Base-by-base conservation (phyloP, 2,888 invertebrate genomes). In the Blastobasis adustella region DNA sequence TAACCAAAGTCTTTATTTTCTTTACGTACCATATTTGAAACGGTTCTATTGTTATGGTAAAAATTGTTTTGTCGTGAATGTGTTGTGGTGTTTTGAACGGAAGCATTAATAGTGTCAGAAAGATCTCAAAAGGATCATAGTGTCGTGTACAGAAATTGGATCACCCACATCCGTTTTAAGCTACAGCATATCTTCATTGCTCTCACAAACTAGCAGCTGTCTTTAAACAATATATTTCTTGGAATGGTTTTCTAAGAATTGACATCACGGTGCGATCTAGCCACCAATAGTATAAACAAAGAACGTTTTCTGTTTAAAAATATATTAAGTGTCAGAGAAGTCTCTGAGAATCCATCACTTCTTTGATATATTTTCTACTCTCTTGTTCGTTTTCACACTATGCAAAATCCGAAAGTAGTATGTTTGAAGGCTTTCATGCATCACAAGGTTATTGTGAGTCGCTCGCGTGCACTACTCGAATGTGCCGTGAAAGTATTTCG, bases 401-500 rank as follows among this genome's bases (percentile, higher is more conserved):
- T 49, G 23, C 38, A 55, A 56, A 60, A 69, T 67, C 68, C 61
- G 73, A 76, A 76, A 75, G 74, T 73, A 62, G 62, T 60, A 62
- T 67, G 62, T 64, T 62, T 57, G 73, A 76, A 78, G 77, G 75
- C 66, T 73, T 67, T 70, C 62, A 56, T 69, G 67, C 56, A 67
- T 71, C 56, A 66, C 73, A 75, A 80, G 79, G 79, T 77, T 81
- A 76, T 68, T 75, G 73, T 73, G 74, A 69, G 69, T 69, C 66
- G 66, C 65, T 70, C 66, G 79, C 79, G 82, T 83, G 82, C 81
- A 74, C 67, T 81, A 80, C 76, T 64, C 69, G 74, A 62, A 66
- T 76, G 68, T 73, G 74, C 71, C 75, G 86, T 85, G 87, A 87
- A 88, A 87, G 87, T 87, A 82, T 84, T 84, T 84, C 63, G 80